Evolutionary conservation across 2,888 invertebrate genomes (phyloP).

Genomic region (Ferdinandea cuprea): DNA sequence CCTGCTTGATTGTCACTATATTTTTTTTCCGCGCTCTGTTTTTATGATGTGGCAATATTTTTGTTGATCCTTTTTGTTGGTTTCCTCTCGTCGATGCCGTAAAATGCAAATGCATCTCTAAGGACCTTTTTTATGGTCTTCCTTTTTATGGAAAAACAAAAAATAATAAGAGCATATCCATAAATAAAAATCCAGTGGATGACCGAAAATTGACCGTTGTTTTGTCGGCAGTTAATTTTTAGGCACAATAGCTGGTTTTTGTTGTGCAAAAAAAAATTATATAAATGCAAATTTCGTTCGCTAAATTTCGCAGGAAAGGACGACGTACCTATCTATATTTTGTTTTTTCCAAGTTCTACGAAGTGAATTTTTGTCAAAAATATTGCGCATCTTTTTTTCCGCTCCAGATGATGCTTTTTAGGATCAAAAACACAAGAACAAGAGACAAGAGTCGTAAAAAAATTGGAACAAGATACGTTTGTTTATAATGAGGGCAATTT

Average conservation of each 20-base stretch:
- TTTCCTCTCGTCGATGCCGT: slow-evolving; percentile 45
- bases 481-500: slow-evolving; percentile 31
- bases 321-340: slow-evolving; percentile 8
- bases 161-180: slow-evolving; percentile 54
- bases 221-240: slow-evolving; percentile 69
- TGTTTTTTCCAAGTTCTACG: slow-evolving; percentile 46
- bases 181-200: slow-evolving; percentile 73
- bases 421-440: slow-evolving; percentile 11
- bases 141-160: slow-evolving; percentile 59
- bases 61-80: slow-evolving; percentile 36
- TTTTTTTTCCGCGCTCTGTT: slow-evolving; percentile 44
- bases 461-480: slow-evolving; percentile 40
- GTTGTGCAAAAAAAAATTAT: slow-evolving; percentile 45
- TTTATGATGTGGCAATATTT: slow-evolving; percentile 74
- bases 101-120: slow-evolving; percentile 74
- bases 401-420: slow-evolving; percentile 48
- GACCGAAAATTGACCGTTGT: slow-evolving; percentile 72
- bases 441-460: slow-evolving; percentile 49
- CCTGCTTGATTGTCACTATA: slow-evolving; percentile 34
- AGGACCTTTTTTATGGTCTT: slow-evolving; percentile 71
- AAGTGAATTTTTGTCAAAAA: slow-evolving; percentile 15
- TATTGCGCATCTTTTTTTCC: slow-evolving; percentile 18
- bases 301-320: slow-evolving; percentile 55
- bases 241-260: slow-evolving; percentile 51
- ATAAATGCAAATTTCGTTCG: slow-evolving; percentile 46